Conservation (phyloP, 1,140 invertebrate species). For the Penaeus japonicus region DNA sequence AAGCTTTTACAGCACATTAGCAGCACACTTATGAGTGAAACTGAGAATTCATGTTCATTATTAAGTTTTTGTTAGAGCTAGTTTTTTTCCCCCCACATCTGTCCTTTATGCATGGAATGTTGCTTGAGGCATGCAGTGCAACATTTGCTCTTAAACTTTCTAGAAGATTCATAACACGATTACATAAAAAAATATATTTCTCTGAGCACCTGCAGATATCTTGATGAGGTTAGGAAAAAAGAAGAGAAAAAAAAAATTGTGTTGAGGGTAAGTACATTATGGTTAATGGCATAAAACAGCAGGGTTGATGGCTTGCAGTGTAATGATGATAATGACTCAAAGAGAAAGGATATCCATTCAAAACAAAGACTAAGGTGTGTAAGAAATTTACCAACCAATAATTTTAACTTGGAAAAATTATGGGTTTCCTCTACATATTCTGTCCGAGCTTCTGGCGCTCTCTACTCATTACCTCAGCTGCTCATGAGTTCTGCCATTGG, state of each 20-base stretch:
- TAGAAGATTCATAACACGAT: conserved; percentile 14
- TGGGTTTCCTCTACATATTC: not conserved
- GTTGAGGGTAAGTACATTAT: not conserved
- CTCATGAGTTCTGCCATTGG: conserved; percentile 23
- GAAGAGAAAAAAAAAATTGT: too few species aligned
- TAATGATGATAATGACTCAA: too few species aligned
- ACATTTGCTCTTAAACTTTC: conserved; percentile 20
- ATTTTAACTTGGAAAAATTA: not conserved
- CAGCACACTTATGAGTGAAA: conserved; percentile 22
- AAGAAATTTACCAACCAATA: not conserved
- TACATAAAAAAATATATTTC: not conserved
- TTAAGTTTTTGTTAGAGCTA: conserved; percentile 19
- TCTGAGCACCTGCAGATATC: conserved; percentile 24
- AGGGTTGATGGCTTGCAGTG: not conserved
- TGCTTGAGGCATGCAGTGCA: conserved; percentile 51
- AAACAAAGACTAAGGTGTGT: too few species aligned
- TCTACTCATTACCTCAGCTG: conserved; percentile 19
- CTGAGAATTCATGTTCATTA: conserved; percentile 4
- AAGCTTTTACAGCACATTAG: conserved; percentile 35
- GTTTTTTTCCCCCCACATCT: conserved; percentile 4
- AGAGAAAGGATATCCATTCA: too few species aligned
- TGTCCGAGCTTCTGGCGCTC: not conserved
- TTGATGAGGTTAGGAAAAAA: not conserved
- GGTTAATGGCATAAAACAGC: not conserved
- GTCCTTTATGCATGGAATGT: conserved; percentile 45